phyloP scores from a whole-genome alignment of 2,888 invertebrate species.

The Erpobdella octoculata region DNA sequence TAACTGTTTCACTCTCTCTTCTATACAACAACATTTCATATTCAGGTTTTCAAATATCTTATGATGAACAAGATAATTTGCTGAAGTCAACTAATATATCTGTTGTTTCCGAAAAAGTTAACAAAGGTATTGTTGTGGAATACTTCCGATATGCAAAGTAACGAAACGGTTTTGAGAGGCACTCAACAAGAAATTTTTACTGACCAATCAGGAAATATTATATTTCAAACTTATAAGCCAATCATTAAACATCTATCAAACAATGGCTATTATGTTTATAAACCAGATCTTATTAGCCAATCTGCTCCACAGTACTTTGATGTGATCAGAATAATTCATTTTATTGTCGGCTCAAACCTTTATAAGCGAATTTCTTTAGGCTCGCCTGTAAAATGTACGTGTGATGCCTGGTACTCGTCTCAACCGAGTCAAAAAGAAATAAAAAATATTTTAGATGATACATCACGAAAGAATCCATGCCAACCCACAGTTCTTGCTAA shows the following conservation, averaged over 20 bases:
- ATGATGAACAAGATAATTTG: not conserved
- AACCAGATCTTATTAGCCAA: too few species aligned
- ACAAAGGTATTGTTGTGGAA: not conserved
- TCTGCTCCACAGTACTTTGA: too few species aligned
- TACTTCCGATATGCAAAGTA: not conserved
- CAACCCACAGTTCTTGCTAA: constrained; percentile 1
- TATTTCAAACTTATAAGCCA: not conserved
- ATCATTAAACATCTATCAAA: not conserved
- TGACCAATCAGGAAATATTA: not conserved
- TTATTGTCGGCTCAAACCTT: not conserved
- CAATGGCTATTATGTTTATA: not conserved
- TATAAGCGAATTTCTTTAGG: not conserved
- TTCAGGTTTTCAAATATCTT: not conserved
- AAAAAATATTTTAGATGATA: not conserved
- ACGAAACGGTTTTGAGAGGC: not conserved
- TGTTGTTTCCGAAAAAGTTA: not conserved
- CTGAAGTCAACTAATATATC: not conserved
- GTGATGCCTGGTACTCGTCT: constrained; percentile 18
- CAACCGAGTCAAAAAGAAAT: constrained; percentile 14
- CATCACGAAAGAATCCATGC: constrained; percentile 22
- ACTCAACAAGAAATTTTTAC: not conserved
- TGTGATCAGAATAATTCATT: not conserved
- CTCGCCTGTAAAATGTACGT: not conserved
- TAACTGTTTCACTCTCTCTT: constrained; percentile 11
- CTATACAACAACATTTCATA: not conserved